Conservation (phyloP, 2,888 invertebrate genomes). For the Eristalis intricaria region DNA sequence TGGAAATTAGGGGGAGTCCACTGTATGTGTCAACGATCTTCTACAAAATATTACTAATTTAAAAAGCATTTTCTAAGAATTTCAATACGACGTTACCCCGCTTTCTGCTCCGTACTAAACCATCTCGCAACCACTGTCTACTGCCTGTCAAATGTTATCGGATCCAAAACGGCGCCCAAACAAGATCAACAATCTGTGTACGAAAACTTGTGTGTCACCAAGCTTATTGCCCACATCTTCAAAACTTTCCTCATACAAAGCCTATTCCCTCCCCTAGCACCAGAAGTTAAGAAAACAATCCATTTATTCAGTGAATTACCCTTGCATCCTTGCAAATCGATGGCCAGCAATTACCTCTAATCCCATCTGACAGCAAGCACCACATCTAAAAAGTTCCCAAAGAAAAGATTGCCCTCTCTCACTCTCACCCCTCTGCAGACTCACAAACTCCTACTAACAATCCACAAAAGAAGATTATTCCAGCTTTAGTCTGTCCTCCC, state of each 20-base stretch:
- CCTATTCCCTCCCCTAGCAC: too few species aligned
- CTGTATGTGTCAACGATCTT: too few species aligned
- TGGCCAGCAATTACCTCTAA: conserved; percentile 19
- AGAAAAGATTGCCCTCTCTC: conserved; percentile 1
- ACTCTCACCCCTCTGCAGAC: neutral
- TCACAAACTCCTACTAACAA: neutral
- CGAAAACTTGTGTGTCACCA: too few species aligned
- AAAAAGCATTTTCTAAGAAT: too few species aligned
- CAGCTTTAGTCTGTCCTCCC: neutral
- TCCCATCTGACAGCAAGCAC: conserved; percentile 1
- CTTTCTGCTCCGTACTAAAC: too few species aligned
- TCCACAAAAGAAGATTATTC: neutral
- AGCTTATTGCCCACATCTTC: neutral
- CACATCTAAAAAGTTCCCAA: neutral
- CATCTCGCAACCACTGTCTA: too few species aligned
- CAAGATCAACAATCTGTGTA: too few species aligned
- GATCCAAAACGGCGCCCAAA: too few species aligned
- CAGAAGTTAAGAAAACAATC: conserved; percentile 2
- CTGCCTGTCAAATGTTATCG: too few species aligned
- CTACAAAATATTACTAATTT: too few species aligned
- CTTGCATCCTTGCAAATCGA: conserved; percentile 10
- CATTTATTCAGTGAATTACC: conserved; percentile 3
- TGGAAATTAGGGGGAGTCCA: too few species aligned
- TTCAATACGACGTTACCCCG: too few species aligned
- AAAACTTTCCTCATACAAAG: neutral